Evolutionary conservation across 2,888 invertebrate species (phyloP).

Genomic region (Bunonema sp.): DNA sequence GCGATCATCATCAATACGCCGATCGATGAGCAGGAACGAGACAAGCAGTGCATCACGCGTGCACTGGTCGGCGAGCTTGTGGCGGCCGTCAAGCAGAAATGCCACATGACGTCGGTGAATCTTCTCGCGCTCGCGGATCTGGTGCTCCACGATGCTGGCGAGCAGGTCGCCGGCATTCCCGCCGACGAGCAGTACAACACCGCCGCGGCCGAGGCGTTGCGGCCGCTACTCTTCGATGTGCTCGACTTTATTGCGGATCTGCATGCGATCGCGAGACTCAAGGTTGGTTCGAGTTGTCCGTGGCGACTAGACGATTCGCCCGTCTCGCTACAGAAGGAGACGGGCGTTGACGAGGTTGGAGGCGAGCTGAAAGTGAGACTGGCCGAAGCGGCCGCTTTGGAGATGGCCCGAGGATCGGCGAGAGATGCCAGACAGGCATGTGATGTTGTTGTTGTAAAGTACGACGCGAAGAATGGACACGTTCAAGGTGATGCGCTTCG

Average conservation of each 20-base stretch:
- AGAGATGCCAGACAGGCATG: slow-evolving; percentile 66
- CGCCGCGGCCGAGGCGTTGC: slow-evolving; percentile 81
- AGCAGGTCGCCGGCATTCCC: slow-evolving; percentile 54
- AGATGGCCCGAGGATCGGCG: slow-evolving; percentile 67
- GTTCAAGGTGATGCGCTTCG: slow-evolving; percentile 33
- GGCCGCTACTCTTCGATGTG: slow-evolving; percentile 75
- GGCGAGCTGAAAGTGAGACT: slow-evolving; percentile 87
- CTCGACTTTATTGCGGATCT: slow-evolving; percentile 87
- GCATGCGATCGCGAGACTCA: slow-evolving; percentile 84
- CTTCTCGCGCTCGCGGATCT: slow-evolving; percentile 71
- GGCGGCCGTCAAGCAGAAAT: slow-evolving; percentile 85
- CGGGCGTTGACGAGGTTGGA: slow-evolving; percentile 59
- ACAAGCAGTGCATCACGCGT: slow-evolving; percentile 76
- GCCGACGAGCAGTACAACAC: slow-evolving; percentile 51
- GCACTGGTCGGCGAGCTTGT: slow-evolving; percentile 82
- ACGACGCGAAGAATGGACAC: background rate
- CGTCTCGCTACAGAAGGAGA: slow-evolving; percentile 24
- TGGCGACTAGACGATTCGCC: background rate
- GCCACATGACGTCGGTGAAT: slow-evolving; percentile 80
- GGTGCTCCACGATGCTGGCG: slow-evolving; percentile 63
- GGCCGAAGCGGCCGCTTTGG: slow-evolving; percentile 67
- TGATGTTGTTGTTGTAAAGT: too few relatives aligned
- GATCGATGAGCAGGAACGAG: slow-evolving; percentile 60
- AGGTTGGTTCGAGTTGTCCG: slow-evolving; percentile 54
- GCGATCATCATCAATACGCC: background rate